Evolutionary conservation across 1,140 invertebrate genomes (phyloP), one percentile per base, ranked within the genome.

Genomic region (Bombus impatiens): DNA sequence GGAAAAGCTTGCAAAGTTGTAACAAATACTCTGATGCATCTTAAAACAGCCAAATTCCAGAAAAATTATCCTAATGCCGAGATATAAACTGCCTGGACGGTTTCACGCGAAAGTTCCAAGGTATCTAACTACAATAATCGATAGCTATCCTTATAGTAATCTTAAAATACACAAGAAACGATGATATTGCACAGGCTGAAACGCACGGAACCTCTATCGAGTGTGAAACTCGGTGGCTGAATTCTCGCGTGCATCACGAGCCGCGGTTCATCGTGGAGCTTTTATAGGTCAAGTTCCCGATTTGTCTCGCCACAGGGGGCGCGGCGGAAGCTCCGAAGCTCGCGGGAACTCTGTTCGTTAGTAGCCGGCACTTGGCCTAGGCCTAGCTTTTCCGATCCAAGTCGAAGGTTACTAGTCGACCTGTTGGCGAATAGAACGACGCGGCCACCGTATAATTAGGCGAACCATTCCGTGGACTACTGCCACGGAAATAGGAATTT

Each of bases 261-360:
- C 91, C 92, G 91, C 88, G 93, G 91, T 90, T 91, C 78, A 84
- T 72, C 81, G 86, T 86, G 75, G 77, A 91, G 89, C 89, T 90
- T 94, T 94, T 93, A 92, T 94, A 93, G 93, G 93, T 94, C 93
- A 94, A 93, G 92, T 93, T 94, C 93, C 84, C 85, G 88, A 82
- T 87, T 74, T 71, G 90, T 90, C 89, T 87, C 79, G 79, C 76
- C 82, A 71, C 22, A 84, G 86, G 86, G 78, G 84, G 72, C 59
- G 15, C 59, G 15, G 47, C 42, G 65, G 32, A 67, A 70, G 67
- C 28, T 67, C 1, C 35, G 44, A 86, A 44, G 85, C 85, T 79
- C 71, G 72, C 77, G 32, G 32, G 86, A 37, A 78, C 84, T 81
- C 70, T 59, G 68, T 44, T 53, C 28, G 72, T 83, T 77, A 65